Base-by-base conservation (phyloP, 2,113 vertebrate genomes). In the Sarotherodon lohbergeri region DNA sequence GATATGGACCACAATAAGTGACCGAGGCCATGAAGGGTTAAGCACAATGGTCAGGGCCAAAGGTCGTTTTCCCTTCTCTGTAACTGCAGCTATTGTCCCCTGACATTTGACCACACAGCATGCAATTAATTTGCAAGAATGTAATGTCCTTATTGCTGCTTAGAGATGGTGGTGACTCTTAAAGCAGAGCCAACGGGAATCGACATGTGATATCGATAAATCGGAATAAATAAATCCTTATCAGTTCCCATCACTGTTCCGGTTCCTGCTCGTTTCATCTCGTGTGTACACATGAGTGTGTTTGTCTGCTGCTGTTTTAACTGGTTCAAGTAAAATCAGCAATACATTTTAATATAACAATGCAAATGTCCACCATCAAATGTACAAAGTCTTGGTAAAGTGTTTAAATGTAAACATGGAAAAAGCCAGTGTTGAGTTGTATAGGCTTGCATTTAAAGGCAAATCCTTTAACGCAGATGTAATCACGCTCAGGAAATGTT, bases 31-130 rank as follows among this genome's bases (percentile, higher is more conserved):
- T 6, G 13, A 46, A 46, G n/a, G 66, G 36, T 71, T 43, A 6
- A 24, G 22, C 8, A 0, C n/a, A 71, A 14, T 6, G 39, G 12
- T 43, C n/a, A 43, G 22, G 12, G 22, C 0, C 7, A 16, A 3
- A 5, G 12, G 12, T 41, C 1, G 7, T 24, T 71, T 43, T 27
- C 39, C n/a, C n/a, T 22, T 22, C n/a, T 71, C n/a, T 71, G n/a
- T 24, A 43, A 24, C 39, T 16, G 13, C 39, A 71, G 13, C 7
- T 43, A 27, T 6, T 43, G 39, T 2, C n/a, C 39, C 17, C 32
- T 36, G 61, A 63, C 59, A 63, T 4, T 7, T 63, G 59, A 36
- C 59, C 17, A 36, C 59, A n/a, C 32, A 0, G 17, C 9, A 36
- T 63, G 61, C 17, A 36, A 17, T 12, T 63, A 36, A 63, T 63